phyloP scores from a whole-genome alignment of 2,113 vertebrate genomes.

The Python bivittatus region DNA sequence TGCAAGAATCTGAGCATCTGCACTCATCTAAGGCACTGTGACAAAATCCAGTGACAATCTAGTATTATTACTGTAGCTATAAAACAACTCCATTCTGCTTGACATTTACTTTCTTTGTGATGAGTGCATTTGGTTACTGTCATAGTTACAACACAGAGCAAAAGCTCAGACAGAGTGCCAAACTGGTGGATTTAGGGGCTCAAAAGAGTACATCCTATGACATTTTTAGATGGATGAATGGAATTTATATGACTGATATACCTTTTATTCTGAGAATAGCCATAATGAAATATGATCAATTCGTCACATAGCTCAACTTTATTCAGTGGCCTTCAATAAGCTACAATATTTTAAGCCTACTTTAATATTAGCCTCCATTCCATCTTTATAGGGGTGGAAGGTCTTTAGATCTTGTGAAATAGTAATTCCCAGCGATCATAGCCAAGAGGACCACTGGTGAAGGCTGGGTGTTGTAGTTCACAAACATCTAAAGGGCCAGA shows the following conservation, averaged over 20 bases:
- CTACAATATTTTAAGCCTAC: background rate
- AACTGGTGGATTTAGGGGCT: background rate
- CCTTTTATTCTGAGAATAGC: background rate
- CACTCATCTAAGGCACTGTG: constrained; percentile 43
- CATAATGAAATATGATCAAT: background rate
- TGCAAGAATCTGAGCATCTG: constrained; percentile 40
- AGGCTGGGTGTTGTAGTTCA: background rate
- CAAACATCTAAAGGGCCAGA: background rate
- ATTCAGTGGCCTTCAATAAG: background rate
- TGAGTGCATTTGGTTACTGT: background rate
- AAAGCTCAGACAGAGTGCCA: background rate
- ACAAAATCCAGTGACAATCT: constrained; percentile 40
- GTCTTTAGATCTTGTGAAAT: background rate
- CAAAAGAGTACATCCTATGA: background rate
- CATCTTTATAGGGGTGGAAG: background rate
- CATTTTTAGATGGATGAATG: background rate
- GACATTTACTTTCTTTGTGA: constrained; percentile 26
- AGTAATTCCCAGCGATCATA: background rate
- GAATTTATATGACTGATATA: background rate
- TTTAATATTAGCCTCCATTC: background rate
- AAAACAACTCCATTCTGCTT: constrained; percentile 19
- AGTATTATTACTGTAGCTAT: constrained; percentile 42
- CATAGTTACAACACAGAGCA: background rate
- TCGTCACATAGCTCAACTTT: background rate
- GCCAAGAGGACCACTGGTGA: background rate